These are phyloP conservation scores for Tyrannus savana DNA, from an alignment of 2,113 vertebrate species.

Conservation along the genomic window DNA sequence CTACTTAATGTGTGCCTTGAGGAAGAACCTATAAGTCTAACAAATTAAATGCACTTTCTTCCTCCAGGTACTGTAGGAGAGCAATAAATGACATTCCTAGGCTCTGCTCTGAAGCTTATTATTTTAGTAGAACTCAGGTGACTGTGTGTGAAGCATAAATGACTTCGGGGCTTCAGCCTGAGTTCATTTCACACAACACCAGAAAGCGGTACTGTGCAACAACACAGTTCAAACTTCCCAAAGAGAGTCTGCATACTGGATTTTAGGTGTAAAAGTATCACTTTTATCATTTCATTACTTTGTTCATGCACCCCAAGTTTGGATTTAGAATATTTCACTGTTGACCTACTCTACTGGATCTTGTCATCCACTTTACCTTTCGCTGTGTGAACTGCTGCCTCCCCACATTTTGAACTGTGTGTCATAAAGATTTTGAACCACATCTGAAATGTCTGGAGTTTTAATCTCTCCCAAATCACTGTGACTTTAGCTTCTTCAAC, in stretches of 20 bases:
- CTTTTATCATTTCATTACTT: neutral
- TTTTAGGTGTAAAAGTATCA: neutral
- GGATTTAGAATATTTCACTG: neutral
- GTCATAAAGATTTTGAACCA: neutral
- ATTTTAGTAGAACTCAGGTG: neutral
- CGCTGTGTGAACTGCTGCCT: neutral
- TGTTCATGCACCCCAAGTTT: neutral
- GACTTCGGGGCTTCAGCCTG: neutral
- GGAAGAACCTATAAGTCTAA: neutral
- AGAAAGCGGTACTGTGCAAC: neutral
- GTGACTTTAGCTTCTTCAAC: neutral
- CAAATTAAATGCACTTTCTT: neutral
- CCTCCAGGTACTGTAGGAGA: neutral
- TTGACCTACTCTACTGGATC: neutral
- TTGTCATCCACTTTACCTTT: neutral
- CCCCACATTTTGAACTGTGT: neutral
- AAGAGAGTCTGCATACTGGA: neutral
- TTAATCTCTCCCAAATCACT: neutral
- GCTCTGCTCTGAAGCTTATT: neutral
- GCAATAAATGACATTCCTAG: neutral
- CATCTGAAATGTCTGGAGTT: neutral
- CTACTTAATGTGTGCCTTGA: neutral
- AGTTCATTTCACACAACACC: neutral
- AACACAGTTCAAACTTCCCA: neutral
- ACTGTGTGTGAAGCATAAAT: neutral